These are phyloP conservation scores for Myotis daubentonii DNA, from an alignment of 2,797 vertebrate genomes.

Conservation along the genomic window DNA sequence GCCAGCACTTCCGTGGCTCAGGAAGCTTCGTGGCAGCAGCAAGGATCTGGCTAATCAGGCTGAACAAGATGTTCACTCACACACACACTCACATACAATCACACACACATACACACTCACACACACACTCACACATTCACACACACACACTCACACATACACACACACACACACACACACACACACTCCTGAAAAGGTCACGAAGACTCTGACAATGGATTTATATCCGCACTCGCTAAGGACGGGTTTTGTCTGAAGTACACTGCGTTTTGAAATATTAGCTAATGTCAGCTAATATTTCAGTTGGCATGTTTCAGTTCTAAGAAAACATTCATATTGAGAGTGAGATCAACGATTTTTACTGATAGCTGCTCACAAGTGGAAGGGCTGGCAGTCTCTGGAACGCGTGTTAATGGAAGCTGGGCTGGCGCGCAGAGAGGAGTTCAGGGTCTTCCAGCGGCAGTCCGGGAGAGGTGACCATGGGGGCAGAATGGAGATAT, in stretches of 20 bases:
- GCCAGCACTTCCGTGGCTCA: accelerated
- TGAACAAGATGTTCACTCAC: background rate
- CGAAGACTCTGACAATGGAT: background rate
- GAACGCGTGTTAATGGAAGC: background rate
- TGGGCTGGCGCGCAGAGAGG: background rate
- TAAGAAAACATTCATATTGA: background rate
- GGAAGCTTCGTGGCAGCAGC: background rate
- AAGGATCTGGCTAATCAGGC: background rate
- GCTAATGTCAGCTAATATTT: background rate
- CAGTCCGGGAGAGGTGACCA: background rate
- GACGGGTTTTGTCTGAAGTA: background rate
- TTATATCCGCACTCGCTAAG: background rate
- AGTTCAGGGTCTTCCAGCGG: background rate
- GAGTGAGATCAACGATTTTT: background rate
- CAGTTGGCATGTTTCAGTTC: background rate
- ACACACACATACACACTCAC: background rate
- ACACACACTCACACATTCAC: background rate
- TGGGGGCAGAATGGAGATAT: accelerated
- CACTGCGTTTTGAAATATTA: background rate
- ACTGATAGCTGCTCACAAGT: background rate
- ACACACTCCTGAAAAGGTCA: background rate
- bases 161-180: background rate
- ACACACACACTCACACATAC: too few species aligned
- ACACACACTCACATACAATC: background rate
- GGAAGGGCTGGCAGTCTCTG: background rate